Evolutionary conservation across 2,113 vertebrate genomes (phyloP).

Genomic region (Synchiropus splendidus): DNA sequence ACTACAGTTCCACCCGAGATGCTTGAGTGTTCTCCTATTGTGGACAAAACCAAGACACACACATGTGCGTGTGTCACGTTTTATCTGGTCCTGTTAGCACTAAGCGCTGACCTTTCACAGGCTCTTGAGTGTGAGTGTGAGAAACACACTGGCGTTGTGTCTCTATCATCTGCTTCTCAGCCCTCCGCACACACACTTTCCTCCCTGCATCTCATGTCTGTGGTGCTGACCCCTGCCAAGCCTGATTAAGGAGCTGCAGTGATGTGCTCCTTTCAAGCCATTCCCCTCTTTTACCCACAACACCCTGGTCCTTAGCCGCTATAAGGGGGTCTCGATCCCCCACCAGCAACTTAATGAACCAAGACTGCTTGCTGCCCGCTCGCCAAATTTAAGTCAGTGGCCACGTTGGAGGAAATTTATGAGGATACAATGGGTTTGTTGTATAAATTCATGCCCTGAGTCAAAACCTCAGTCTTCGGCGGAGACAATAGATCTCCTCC

Average conservation of each 20-base stretch:
- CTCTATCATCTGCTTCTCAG: conserved; percentile 65
- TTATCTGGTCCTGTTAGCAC: conserved; percentile 55
- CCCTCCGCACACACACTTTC: conserved; percentile 17
- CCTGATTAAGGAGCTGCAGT: conserved; percentile 92
- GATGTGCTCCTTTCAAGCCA: conserved; percentile 90
- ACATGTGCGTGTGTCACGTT: conserved; percentile 20
- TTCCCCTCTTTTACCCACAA: conserved; percentile 81
- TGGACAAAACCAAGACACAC: neutral
- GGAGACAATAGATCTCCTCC: conserved; percentile 20
- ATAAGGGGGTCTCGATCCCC: conserved; percentile 68
- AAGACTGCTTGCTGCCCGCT: conserved; percentile 38
- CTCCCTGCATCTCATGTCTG: conserved; percentile 52
- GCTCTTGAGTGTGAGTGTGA: conserved; percentile 81
- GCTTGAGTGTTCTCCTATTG: conserved; percentile 39
- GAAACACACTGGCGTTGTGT: conserved; percentile 82
- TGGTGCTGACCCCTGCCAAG: conserved; percentile 82
- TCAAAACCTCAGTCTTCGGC: neutral
- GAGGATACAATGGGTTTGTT: conserved; percentile 7
- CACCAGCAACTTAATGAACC: conserved; percentile 56
- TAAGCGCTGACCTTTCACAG: conserved; percentile 74
- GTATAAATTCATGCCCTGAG: neutral
- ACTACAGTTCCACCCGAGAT: conserved; percentile 20
- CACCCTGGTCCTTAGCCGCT: conserved; percentile 79
- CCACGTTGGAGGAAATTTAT: conserved; percentile 9
- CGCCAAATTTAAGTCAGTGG: conserved; percentile 27